phyloP scores from a whole-genome alignment of 2,113 vertebrate species.

The Danionella cerebrum region DNA sequence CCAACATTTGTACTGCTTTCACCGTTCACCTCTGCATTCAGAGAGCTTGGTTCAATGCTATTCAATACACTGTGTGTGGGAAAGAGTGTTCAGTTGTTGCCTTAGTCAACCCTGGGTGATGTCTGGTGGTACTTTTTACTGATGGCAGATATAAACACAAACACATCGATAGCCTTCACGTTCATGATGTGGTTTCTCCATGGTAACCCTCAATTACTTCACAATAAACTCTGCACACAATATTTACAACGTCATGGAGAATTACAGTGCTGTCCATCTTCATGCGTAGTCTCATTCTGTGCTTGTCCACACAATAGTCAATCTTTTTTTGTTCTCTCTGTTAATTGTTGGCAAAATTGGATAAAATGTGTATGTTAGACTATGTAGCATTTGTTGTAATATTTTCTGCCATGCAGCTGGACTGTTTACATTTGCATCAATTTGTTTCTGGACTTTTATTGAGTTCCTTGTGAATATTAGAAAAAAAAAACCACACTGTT shows the following conservation, averaged over 20 bases:
- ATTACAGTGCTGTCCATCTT: slow-evolving; percentile 31
- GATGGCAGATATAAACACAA: slow-evolving; percentile 43
- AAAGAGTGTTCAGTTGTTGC: neutral
- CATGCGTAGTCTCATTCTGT: neutral
- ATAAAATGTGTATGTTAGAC: too few species aligned
- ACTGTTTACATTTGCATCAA: too few species aligned
- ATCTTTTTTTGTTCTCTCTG: too few species aligned
- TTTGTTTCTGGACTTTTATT: too few species aligned
- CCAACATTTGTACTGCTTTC: too few species aligned
- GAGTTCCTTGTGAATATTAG: too few species aligned
- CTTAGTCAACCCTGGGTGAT: slow-evolving; percentile 10
- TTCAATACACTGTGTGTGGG: slow-evolving; percentile 6
- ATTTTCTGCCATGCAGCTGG: too few species aligned
- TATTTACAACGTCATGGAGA: slow-evolving; percentile 40
- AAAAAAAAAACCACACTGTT: too few species aligned
- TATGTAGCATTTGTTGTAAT: too few species aligned
- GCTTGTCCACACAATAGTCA: neutral
- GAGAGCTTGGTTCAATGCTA: too few species aligned
- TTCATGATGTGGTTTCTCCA: slow-evolving; percentile 32
- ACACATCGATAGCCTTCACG: slow-evolving; percentile 38
- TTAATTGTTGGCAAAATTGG: too few species aligned
- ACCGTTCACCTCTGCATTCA: too few species aligned
- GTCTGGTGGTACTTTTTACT: slow-evolving; percentile 31
- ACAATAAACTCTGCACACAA: slow-evolving; percentile 23
- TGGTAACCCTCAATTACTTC: slow-evolving; percentile 42